Base-by-base conservation (phyloP, 2,113 vertebrate genomes). In the Ancistrus triradiatus region DNA sequence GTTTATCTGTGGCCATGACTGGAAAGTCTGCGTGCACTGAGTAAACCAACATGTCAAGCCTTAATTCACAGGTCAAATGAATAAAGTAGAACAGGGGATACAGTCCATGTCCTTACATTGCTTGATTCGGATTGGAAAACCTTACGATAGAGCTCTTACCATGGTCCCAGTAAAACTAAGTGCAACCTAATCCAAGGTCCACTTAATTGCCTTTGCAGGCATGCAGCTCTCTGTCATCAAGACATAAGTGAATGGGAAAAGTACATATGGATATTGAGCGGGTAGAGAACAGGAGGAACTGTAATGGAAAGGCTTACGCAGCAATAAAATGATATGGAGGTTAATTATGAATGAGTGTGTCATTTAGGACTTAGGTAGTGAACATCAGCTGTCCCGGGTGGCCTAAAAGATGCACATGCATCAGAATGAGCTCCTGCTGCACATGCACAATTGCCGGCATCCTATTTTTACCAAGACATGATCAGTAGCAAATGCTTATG, bases 301-400 rank as follows among this genome's bases (percentile, higher is more conserved):
- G 81, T 66, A 78, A 83, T 71, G 76, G 77, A 82, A 84, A 42
- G 80, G 78, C 83, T 82, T 83, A 77, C 80, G 72, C 77, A 80
- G 82, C 83, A 86, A 85, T 82, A 86, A 83, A 81, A 79, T 78
- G 81, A 86, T 82, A 85, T 81, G 81, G 76, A 81, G 75, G 81
- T 88, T 83, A 85, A 88, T 84, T 86, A 87, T 88, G 77, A 69
- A 87, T 81, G 60, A 81, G 80, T 77, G 75, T 86, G 85, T 85
- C 85, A 82, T 81, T 85, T 77, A 74, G 77, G 77, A 80, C 81
- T 84, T 78, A 81, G 76, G 72, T 80, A 81, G 69, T 71, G 79
- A 75, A 79, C 82, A 84, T 81, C 83, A 84, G 76, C 74, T 82
- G 81, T 82, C 80, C 80, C 80, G 66, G 77, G 78, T 80, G 81